Conservation (phyloP, 2,888 invertebrate species). For the Drosophila neonasuta region DNA sequence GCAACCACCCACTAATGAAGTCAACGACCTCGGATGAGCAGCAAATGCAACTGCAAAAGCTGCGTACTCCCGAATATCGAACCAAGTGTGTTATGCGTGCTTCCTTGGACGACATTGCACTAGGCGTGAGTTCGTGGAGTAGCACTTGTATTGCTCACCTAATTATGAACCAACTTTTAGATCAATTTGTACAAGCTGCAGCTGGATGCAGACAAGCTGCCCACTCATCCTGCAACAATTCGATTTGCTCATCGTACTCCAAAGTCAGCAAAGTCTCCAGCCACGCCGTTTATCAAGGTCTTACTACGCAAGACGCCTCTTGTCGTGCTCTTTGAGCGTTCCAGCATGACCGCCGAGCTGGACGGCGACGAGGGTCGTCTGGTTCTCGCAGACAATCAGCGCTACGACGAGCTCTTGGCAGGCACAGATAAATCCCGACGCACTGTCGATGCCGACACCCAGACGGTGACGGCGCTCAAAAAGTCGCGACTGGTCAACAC, state of each 20-base stretch:
- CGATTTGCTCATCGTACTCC: conserved; percentile 20
- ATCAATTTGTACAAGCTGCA: conserved; percentile 63
- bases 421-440: conserved; percentile 86
- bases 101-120: conserved; percentile 67
- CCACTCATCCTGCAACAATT: not conserved
- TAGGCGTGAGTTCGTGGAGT: conserved; percentile 54
- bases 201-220: conserved; percentile 31
- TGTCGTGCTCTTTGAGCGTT: conserved; percentile 85
- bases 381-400: conserved; percentile 86
- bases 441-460: conserved; percentile 86
- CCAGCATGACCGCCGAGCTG: conserved; percentile 85
- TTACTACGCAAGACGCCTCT: conserved; percentile 87
- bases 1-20: conserved; percentile 63
- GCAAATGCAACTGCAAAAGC: conserved; percentile 40
- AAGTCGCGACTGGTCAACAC: conserved; percentile 87
- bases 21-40: conserved; percentile 25
- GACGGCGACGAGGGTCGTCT: conserved; percentile 84
- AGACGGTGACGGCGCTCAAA: conserved; percentile 85
- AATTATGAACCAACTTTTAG: conserved; percentile 19
- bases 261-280: conserved; percentile 27
- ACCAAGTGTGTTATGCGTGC: conserved; percentile 71
- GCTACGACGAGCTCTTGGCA: conserved; percentile 86
- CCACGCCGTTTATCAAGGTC: conserved; percentile 85
- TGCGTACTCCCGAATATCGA: conserved; percentile 64
- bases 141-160: not conserved